A percentile compares a stretch with the other conserved stretches of the same genome.
phyloP scores from a whole-genome alignment of 2,888 invertebrate genomes.

The Pelosia muscerda region DNA sequence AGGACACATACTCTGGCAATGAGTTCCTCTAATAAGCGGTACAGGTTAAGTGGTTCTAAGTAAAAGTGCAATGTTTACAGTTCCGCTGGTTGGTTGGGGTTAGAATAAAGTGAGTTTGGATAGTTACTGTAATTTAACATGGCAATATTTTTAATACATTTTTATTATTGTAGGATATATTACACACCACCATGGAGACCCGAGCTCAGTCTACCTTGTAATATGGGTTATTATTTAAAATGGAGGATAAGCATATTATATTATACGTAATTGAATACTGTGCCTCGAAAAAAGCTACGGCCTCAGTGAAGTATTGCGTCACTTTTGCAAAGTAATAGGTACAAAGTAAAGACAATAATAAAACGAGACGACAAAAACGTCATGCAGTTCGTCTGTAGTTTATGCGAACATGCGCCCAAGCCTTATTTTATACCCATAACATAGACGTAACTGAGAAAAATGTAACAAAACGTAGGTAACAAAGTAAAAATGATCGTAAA shows the following conservation, averaged over 20 bases:
- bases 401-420: slow-evolving; percentile 23
- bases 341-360: background rate
- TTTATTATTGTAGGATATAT: background rate
- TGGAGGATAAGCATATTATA: background rate
- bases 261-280: background rate
- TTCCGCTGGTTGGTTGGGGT: background rate
- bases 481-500: background rate
- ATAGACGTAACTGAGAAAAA: slow-evolving; percentile 17
- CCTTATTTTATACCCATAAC: slow-evolving; percentile 12
- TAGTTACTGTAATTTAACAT: background rate
- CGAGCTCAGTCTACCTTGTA: background rate
- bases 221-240: background rate
- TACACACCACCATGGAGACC: background rate
- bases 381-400: slow-evolving; percentile 9
- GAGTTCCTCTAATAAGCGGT: background rate
- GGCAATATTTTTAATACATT: no score
- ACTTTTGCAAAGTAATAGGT: background rate
- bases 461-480: background rate
- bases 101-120: background rate
- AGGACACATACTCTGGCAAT: background rate
- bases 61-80: background rate
- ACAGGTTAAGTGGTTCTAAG: background rate
- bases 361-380: background rate
- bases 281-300: background rate
- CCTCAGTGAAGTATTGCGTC: background rate